Percentiles rank a stretch among this genome's conserved stretches.
Conservation (phyloP, 1,140 invertebrate genomes). For the Leptonema lineaticorne region DNA sequence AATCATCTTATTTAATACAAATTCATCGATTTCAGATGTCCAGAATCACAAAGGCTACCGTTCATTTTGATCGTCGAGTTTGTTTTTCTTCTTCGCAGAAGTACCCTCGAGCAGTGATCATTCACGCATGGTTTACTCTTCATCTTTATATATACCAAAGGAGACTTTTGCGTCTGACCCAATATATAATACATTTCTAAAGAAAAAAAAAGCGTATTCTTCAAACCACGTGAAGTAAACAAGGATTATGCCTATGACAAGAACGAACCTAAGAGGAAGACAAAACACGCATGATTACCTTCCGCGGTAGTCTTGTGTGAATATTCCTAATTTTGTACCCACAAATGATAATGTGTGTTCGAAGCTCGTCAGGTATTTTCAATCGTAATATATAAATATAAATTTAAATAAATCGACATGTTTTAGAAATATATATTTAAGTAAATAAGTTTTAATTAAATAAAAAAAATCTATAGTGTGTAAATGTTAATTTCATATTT, state of each 20-base stretch:
- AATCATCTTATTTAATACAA: no score
- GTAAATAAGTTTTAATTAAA: no score
- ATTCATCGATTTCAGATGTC: no score
- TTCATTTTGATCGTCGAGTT: neutral
- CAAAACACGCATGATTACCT: slow-evolving; percentile 5
- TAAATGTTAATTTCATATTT: no score
- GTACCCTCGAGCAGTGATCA: neutral
- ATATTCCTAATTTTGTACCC: slow-evolving; percentile 20
- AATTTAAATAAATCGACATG: no score
- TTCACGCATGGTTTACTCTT: neutral
- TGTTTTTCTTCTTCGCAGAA: neutral
- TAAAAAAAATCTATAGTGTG: no score
- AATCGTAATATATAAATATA: no score
- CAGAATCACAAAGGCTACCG: slow-evolving; percentile 7
- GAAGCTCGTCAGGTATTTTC: neutral
- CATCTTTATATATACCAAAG: neutral
- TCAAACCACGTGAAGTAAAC: neutral
- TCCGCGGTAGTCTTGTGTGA: neutral
- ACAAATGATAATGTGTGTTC: neutral
- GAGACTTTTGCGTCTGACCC: neutral
- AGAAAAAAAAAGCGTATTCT: neutral
- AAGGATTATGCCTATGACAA: no score
- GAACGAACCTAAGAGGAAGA: slow-evolving; percentile 13
- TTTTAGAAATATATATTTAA: no score
- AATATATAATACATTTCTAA: neutral